A percentile compares a stretch with the other conserved stretches of the same genome.
Evolutionary conservation across 2,888 invertebrate species (phyloP).

Genomic region (Acanthopleura granulata): DNA sequence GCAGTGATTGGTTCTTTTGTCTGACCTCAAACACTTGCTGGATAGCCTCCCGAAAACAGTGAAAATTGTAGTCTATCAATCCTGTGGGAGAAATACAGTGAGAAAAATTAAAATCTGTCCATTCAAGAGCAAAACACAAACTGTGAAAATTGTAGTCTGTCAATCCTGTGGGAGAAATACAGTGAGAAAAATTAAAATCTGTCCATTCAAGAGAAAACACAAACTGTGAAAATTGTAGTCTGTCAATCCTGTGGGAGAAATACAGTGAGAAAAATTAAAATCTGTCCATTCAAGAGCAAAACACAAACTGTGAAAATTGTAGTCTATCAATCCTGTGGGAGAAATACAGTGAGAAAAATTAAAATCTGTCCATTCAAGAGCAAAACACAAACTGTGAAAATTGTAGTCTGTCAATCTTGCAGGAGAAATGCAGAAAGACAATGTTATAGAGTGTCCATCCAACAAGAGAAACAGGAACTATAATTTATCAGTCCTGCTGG

Average conservation of each 20-base stretch:
- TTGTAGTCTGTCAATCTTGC: slow-evolving; percentile 98
- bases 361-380: no score
- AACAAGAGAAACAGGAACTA: slow-evolving; percentile 83
- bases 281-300: slow-evolving; percentile 88
- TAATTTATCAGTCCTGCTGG: no score
- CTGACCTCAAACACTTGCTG: slow-evolving; percentile 90
- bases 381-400: slow-evolving; percentile 90
- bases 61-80: slow-evolving; percentile 98
- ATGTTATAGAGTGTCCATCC: no score
- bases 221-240: slow-evolving; percentile 99
- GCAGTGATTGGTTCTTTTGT: slow-evolving; percentile 37
- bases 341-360: no score
- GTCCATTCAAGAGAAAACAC: slow-evolving; percentile 71
- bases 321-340: slow-evolving; percentile 91
- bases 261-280: slow-evolving; percentile 90
- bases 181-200: no score
- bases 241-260: slow-evolving; percentile 82
- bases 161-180: slow-evolving; percentile 77
- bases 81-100: slow-evolving; percentile 74
- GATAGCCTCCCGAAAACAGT: slow-evolving; percentile 96
- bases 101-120: no score
- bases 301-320: slow-evolving; percentile 98
- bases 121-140: slow-evolving; percentile 76
- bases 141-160: slow-evolving; percentile 99
- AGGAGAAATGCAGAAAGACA: slow-evolving; percentile 38